Conservation (phyloP, 1,140 invertebrate genomes). For the Adelges cooleyi region DNA sequence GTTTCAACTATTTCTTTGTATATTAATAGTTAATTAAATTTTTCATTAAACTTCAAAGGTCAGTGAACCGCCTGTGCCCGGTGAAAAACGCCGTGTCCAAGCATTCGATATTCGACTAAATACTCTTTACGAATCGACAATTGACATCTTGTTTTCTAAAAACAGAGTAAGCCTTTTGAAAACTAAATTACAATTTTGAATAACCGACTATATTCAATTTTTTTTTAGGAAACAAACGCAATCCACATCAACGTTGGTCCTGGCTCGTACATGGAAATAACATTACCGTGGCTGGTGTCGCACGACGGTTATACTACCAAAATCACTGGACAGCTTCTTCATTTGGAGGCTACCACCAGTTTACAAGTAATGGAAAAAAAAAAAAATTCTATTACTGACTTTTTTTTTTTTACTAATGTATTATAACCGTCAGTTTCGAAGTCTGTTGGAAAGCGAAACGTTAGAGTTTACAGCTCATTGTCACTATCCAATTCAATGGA, state of each 20-base stretch:
- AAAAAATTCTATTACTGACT: too few species aligned
- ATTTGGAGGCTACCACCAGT: slow-evolving; percentile 89
- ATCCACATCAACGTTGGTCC: slow-evolving; percentile 86
- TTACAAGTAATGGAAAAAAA: slow-evolving; percentile 45
- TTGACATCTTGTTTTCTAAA: slow-evolving; percentile 92
- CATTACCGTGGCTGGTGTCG: slow-evolving; percentile 83
- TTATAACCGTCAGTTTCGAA: slow-evolving; percentile 69
- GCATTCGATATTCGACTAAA: slow-evolving; percentile 86
- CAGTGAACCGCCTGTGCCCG: slow-evolving; percentile 65
- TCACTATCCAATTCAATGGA: slow-evolving; percentile 86
- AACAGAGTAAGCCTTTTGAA: slow-evolving; percentile 50
- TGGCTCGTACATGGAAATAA: slow-evolving; percentile 88
- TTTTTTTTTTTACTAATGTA: background rate
- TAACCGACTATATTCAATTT: background rate
- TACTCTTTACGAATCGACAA: slow-evolving; percentile 80
- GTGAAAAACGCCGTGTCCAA: slow-evolving; percentile 75
- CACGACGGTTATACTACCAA: slow-evolving; percentile 78
- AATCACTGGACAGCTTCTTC: slow-evolving; percentile 82
- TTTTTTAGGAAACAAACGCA: slow-evolving; percentile 76
- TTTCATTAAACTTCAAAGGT: slow-evolving; percentile 40
- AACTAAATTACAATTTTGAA: background rate
- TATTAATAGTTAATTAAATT: background rate
- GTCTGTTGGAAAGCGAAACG: slow-evolving; percentile 85
- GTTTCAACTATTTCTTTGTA: slow-evolving; percentile 13
- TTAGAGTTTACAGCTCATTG: slow-evolving; percentile 76